Conservation (phyloP, 2,888 invertebrate species). For the Leucania comma region DNA sequence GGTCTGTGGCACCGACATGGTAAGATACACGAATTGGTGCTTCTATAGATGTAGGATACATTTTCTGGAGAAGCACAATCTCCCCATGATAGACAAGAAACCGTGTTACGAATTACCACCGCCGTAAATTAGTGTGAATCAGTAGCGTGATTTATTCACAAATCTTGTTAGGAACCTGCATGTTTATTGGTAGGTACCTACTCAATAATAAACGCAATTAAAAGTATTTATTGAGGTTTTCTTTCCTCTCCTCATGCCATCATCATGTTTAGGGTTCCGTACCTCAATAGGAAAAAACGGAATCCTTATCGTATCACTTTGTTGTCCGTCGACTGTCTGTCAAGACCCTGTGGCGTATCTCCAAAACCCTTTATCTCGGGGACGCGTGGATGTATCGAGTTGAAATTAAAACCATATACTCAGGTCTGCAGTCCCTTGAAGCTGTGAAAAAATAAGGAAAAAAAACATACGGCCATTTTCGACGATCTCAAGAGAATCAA, state of each 20-base stretch:
- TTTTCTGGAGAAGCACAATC: slow-evolving; percentile 56
- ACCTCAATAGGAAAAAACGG: no score
- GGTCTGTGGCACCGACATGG: slow-evolving; percentile 68
- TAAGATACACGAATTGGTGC: slow-evolving; percentile 71
- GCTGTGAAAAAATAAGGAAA: no score
- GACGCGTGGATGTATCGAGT: no score
- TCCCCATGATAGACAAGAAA: slow-evolving; percentile 49
- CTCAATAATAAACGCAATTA: not conserved
- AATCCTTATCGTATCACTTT: no score
- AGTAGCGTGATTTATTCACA: slow-evolving; percentile 13
- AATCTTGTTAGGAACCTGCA: not conserved
- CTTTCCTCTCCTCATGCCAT: not conserved
- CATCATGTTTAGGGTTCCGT: not conserved
- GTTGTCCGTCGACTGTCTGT: no score
- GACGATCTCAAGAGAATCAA: no score
- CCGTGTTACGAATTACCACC: slow-evolving; percentile 64
- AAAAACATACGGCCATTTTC: no score
- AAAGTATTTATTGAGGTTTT: not conserved
- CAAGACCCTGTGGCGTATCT: no score
- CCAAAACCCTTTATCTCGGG: no score
- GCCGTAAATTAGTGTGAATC: not conserved
- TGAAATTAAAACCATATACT: no score
- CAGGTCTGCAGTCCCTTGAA: no score
- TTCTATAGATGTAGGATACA: slow-evolving; percentile 65
- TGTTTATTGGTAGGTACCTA: no score